A percentile compares a stretch with the other conserved stretches of the same genome.
phyloP scores from a whole-genome alignment of 2,113 vertebrate species.

The human (Homo sapiens) region GRCh38 chr1:244825001-244825500 shows the following conservation, averaged over 20 bases:
- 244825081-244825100: neutral
- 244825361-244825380: neutral
- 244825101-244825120: neutral
- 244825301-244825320: neutral
- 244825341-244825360: neutral
- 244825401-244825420: neutral
- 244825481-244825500: conserved; percentile 1
- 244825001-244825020: neutral
- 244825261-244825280: neutral
- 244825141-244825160: neutral
- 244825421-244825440: neutral
- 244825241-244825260: neutral
- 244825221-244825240: neutral
- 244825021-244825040: neutral
- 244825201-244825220: neutral
- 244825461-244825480: neutral
- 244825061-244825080: neutral
- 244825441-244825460: neutral
- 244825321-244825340: neutral
- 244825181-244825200: neutral
- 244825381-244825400: neutral
- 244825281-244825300: neutral
- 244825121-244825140: neutral
- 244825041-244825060: neutral
- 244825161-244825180: neutral